Base-by-base conservation (phyloP, 2,888 invertebrate genomes). In the Odontothrips loti region DNA sequence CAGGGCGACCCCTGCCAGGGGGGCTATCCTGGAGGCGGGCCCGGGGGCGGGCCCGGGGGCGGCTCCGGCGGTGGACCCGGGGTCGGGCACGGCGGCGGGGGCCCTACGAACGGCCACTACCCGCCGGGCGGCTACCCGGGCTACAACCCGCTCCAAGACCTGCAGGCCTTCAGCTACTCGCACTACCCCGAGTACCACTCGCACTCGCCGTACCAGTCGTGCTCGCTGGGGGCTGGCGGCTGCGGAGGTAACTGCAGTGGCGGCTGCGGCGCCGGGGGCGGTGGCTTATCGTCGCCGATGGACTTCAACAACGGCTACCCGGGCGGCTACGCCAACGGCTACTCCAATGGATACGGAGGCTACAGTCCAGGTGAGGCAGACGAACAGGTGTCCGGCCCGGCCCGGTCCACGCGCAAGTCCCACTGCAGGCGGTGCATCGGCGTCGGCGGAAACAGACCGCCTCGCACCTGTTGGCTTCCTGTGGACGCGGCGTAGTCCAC, bases 151-250 rank as follows among this genome's bases (percentile, higher is more conserved):
- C 68, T 75, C 12, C 68, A 75, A 75, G 68, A 75, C 68, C 68
- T 75, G 68, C 68, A 75, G 23, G 68, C 68, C 68, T 75, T 75
- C 27, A 75, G 68, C 68, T 75, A 75, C 68, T 75, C 68, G 68
- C 68, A 75, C 68, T 75, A 75, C 68, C 68, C 68, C 23, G 68
- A 75, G 68, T 75, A 75, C 68, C 23, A 75, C 68, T 23, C 68
- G 68, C 68, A 75, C 68, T 75, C 68, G 68, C 68, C 68, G 27
- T 75, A 75, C 68, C 68, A 75, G 27, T 75, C 68, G 68, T 75
- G 68, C 68, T 75, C 68, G 11, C 23, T 75, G 68, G 68, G 68
- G n/a, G 68, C n/a, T 10, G 23, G 27, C 68, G 12, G 27, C 68
- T 4, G 68, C 68, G 23, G 68, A 11, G 58, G 58, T 6, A 17